Evolutionary conservation across 35 echinoderm and acorn worm species (phyloP), one percentile per base, ranked within the genome.

Genomic region (Anneissia japonica): DNA sequence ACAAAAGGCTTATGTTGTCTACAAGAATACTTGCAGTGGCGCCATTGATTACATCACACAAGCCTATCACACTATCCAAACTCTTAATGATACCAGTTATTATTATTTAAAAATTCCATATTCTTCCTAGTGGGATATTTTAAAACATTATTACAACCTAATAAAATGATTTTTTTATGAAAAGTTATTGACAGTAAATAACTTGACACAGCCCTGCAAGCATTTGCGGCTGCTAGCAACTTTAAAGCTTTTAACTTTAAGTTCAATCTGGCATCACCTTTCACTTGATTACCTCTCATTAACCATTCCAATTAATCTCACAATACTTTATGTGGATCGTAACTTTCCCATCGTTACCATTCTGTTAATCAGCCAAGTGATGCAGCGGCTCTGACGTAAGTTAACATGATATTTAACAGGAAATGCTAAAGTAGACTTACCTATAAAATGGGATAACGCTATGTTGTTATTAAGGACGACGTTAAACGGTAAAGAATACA

Each of bases 391-490:
- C 13, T 28, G 13, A 13, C 13, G 28, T 14, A 14, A 14, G 13
- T 64, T 14, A 64, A 14, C 28, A 14, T 14, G 13, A 64, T 28
- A 64, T 64, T 13, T 14, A 14, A 64, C 28, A 64, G 13, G 13
- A 28, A 14, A 14, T 17, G 33, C 10, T 38, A 26, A n/a, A 29
- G 75, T 34, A 12, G 19, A 91, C 95, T 98, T 64, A 98, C 95
- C 95, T 77, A 98, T 98, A 56, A 98, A 97, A 84, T 98, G 86
- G 30, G 92, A 85, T 46, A 98, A 82, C 77, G 95, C 95, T 82
- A 98, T 93, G 82, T 82, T 94, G 88, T 98, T 98, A 77, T 94
- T 84, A 51, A 98, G 95, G 37, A 98, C 89, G 46, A 98, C 93
- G 37, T 98, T 86, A 32, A 98, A 89, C 34, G 95, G 95, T 46